Base-by-base conservation (phyloP, 2,797 vertebrate genomes). In the Parauchenoglanis punctatus region DNA sequence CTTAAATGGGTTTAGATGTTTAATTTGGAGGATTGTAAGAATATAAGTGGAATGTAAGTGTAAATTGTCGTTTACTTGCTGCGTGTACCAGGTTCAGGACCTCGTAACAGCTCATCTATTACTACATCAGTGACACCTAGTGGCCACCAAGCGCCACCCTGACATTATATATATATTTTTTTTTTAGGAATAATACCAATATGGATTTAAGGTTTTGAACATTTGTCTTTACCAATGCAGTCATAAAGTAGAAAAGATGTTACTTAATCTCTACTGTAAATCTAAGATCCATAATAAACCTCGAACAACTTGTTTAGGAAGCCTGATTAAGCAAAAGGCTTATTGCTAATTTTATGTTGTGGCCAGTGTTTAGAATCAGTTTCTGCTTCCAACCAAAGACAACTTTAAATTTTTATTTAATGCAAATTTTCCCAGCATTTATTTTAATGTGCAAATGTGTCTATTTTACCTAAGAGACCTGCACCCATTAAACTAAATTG, bases 361-460 rank as follows among this genome's bases (percentile, higher is more conserved):
- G 44, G 80, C 61, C 61, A 72, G 40, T 73, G 54, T 84, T 84
- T 84, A 23, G 52, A 49, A 63, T 70, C 35, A 61, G 63, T 84
- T 84, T 49, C 73, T 63, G 76, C 56, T 85, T 73, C 67, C 78
- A 81, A 88, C 87, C 87, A 88, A 88, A 88, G 87, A 88, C 49
- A 12, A 63, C 17, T 61, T 56, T 54, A n/a, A 44, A 72, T 78
- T 58, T 65, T 77, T 76, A 67, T 83, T 76, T 56, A 20, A 28
- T 35, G 28, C 72, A 82, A 54, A 65, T 83, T 68, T 73, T 73
- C 81, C 76, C 83, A 81, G 25, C 72, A 56, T 85, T 84, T 52
- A 59, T 80, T 87, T 78, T 28, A 18, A 67, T 25, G 81, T 58
- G 44, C 72, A 40, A 86, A 44, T 86, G 73, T 77, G 78, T 68